These are phyloP conservation scores for Mizuhopecten yessoensis DNA, from an alignment of 1,140 invertebrate genomes.

Conservation along the genomic window DNA sequence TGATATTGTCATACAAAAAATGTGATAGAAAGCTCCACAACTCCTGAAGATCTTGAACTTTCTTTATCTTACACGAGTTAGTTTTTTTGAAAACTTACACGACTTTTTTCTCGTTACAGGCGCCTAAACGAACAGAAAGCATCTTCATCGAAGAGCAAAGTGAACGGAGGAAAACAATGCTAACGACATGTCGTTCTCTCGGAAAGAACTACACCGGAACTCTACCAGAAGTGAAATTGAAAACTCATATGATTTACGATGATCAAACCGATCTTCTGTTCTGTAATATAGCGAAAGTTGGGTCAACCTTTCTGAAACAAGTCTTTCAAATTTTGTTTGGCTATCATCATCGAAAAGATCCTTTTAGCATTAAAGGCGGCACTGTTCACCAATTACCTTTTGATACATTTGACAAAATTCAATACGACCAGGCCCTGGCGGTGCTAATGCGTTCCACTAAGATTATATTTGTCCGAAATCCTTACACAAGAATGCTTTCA, in stretches of 20 bases:
- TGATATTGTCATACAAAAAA: no score
- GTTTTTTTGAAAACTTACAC: no score
- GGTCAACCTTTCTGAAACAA: slow-evolving; percentile 48
- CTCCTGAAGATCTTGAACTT: no score
- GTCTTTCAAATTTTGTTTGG: slow-evolving; percentile 25
- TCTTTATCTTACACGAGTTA: no score
- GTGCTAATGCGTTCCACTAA: not conserved
- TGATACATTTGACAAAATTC: slow-evolving; percentile 10
- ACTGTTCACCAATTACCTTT: slow-evolving; percentile 70
- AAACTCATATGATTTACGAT: slow-evolving; percentile 41
- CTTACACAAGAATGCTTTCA: slow-evolving; percentile 52
- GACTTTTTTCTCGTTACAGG: not conserved
- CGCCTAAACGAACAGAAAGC: not conserved
- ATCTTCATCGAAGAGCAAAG: not conserved
- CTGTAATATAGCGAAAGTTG: slow-evolving; percentile 45
- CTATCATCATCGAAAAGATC: not conserved
- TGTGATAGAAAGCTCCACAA: no score
- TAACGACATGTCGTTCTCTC: not conserved
- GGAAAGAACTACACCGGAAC: slow-evolving; percentile 40
- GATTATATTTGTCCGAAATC: slow-evolving; percentile 52
- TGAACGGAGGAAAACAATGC: not conserved
- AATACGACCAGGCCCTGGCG: not conserved
- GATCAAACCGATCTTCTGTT: slow-evolving; percentile 32
- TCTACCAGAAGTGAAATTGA: not conserved
- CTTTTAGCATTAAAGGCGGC: slow-evolving; percentile 88